These are phyloP conservation scores for Caenorhabditis briggsae DNA, from an alignment of 1,140 invertebrate species.

Conservation along the genomic window DNA sequence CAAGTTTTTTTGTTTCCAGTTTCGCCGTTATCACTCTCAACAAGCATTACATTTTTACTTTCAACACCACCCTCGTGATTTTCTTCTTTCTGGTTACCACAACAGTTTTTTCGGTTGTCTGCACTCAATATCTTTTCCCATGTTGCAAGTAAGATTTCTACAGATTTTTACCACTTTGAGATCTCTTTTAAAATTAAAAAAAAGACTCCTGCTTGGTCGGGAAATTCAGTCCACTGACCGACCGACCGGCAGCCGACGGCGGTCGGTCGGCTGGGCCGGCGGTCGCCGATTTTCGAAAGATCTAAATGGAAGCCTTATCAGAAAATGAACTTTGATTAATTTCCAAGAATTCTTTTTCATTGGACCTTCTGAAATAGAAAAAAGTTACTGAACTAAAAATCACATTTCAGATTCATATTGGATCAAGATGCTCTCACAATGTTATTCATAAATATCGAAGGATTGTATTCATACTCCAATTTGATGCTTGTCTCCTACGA, in stretches of 20 bases:
- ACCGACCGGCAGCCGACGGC: no score
- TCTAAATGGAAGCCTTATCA: no score
- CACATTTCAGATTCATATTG: background rate
- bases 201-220: no score
- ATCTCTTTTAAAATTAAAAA: background rate
- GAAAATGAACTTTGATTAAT: no score
- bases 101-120: background rate
- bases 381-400: no score
- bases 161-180: background rate
- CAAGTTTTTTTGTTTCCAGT: background rate
- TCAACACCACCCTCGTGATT: background rate
- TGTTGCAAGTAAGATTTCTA: background rate
- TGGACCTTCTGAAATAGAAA: no score
- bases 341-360: no score
- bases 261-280: no score
- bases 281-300: no score
- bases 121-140: conserved; percentile 1
- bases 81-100: background rate
- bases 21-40: background rate
- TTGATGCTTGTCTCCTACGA: background rate
- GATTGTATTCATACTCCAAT: background rate
- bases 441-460: background rate
- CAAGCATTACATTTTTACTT: background rate
- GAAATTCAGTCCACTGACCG: no score
- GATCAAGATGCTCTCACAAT: background rate